Conservation (phyloP, 2,113 vertebrate genomes). For the Noturus placidus region DNA sequence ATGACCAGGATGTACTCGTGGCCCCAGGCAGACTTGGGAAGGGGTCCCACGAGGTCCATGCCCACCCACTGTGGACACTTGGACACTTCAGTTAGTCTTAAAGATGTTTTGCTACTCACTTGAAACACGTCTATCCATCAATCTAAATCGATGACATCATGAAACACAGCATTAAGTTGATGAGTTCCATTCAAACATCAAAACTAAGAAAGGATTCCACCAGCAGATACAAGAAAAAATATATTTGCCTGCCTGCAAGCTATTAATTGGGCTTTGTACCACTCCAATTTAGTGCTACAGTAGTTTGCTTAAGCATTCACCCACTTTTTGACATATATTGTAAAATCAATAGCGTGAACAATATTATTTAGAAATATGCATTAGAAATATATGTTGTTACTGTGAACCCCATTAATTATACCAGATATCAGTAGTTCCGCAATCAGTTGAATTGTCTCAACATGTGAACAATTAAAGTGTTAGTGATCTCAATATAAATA, state of each 20-base stretch:
- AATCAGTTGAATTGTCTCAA: background rate
- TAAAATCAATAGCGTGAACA: background rate
- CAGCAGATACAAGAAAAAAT: background rate
- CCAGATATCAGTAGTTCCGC: background rate
- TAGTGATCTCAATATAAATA: background rate
- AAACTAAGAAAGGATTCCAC: background rate
- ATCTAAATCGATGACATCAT: background rate
- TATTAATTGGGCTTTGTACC: background rate
- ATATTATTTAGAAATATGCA: background rate
- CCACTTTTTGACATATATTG: background rate
- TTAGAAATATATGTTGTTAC: background rate
- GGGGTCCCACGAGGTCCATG: no score
- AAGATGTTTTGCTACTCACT: background rate
- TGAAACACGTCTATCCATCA: background rate
- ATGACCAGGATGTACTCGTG: no score
- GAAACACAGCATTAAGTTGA: background rate
- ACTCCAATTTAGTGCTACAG: background rate
- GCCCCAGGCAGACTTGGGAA: no score
- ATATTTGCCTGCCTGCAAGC: background rate
- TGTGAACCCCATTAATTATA: background rate
- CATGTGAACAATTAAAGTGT: background rate
- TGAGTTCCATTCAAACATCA: background rate
- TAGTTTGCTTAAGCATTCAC: background rate
- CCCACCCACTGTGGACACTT: no score
- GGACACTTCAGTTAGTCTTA: no score